Conservation (phyloP, 2,797 vertebrate genomes). For the Rhynchotus rufescens region DNA sequence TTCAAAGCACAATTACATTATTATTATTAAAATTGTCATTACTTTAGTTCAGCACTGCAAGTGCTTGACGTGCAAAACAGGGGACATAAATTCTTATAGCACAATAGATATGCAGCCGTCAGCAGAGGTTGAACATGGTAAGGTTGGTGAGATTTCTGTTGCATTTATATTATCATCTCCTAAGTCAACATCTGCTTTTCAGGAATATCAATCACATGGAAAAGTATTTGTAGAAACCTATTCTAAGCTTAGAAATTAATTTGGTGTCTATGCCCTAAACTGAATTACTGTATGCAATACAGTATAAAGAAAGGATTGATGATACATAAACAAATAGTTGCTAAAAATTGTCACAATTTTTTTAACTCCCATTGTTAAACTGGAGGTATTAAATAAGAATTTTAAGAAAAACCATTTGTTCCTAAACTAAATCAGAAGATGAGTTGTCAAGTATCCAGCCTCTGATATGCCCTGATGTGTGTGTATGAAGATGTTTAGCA, state of each 20-base stretch:
- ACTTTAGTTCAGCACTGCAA: not conserved
- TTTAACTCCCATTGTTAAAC: too few species aligned
- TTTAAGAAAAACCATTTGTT: not conserved
- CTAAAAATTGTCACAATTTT: too few species aligned
- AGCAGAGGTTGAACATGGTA: not conserved
- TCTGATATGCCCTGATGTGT: too few species aligned
- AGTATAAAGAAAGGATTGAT: too few species aligned
- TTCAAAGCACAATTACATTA: conserved; percentile 49
- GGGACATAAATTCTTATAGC: not conserved
- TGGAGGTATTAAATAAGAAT: not conserved
- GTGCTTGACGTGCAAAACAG: not conserved
- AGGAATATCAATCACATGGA: not conserved
- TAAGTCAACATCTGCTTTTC: not conserved
- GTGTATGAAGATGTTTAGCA: too few species aligned
- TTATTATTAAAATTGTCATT: conserved; percentile 54
- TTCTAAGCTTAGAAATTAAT: not conserved
- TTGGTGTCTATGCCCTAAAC: not conserved
- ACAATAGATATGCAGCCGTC: not conserved
- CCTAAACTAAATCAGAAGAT: not conserved
- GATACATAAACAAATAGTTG: too few species aligned
- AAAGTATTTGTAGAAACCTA: not conserved
- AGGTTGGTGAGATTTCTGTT: not conserved
- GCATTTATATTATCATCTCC: not conserved
- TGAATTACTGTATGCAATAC: not conserved
- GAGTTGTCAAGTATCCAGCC: not conserved